A percentile compares a stretch with the other conserved stretches of the same genome.
Conservation (phyloP, 2,113 vertebrate genomes). For the Pitta sordida region DNA sequence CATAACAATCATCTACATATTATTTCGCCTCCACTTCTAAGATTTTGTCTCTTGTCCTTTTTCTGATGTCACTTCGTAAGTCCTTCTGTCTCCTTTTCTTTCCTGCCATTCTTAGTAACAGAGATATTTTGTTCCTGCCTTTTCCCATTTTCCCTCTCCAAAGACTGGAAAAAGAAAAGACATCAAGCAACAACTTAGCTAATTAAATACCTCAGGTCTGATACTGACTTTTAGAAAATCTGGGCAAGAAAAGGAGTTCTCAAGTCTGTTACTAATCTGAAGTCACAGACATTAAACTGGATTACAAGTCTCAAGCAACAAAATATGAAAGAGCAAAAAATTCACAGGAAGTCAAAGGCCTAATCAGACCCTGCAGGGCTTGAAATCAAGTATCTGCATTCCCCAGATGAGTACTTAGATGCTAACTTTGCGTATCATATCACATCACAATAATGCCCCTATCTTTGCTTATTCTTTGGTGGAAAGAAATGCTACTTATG, state of each 20-base stretch:
- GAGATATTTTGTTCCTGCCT: neutral
- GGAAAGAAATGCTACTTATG: neutral
- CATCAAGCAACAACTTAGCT: neutral
- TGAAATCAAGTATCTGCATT: neutral
- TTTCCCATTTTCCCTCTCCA: neutral
- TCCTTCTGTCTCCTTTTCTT: neutral
- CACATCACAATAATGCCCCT: neutral
- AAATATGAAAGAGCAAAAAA: neutral
- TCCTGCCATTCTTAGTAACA: neutral
- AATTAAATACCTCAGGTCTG: neutral
- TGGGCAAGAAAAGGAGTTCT: neutral
- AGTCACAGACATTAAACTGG: neutral
- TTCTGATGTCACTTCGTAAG: neutral
- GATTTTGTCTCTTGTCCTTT: neutral
- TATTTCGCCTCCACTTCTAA: neutral
- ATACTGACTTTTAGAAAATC: neutral
- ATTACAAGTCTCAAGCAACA: neutral
- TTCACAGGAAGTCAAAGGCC: neutral
- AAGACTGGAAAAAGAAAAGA: neutral
- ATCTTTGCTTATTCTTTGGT: neutral
- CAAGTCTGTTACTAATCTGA: neutral
- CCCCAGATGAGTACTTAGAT: neutral
- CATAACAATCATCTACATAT: neutral
- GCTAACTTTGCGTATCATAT: neutral
- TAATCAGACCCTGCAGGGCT: neutral